These are phyloP conservation scores for Oceanodroma leucorhoa DNA, from an alignment of 2,797 vertebrate genomes.

Conservation along the genomic window DNA sequence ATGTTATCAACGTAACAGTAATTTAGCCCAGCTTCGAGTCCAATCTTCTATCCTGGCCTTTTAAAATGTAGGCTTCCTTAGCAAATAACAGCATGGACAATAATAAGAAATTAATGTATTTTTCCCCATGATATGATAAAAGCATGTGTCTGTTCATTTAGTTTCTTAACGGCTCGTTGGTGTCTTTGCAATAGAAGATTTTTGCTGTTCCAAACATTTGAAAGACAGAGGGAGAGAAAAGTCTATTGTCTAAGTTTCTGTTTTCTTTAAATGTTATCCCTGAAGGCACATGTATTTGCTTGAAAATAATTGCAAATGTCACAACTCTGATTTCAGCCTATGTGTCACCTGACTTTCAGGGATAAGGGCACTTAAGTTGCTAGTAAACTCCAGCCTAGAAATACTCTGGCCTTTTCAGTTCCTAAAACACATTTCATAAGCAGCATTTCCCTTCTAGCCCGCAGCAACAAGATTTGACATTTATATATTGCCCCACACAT, in stretches of 20 bases:
- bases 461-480: slow-evolving; percentile 22
- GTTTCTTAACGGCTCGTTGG: neutral
- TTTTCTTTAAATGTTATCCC: slow-evolving; percentile 23
- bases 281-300: neutral
- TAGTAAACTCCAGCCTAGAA: slow-evolving; percentile 5
- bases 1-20: neutral
- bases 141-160: neutral
- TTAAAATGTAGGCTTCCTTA: neutral
- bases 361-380: neutral
- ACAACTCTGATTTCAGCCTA: neutral
- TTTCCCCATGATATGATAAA: neutral
- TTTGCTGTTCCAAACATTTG: neutral
- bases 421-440: neutral
- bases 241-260: neutral
- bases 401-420: slow-evolving; percentile 28
- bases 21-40: neutral
- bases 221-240: neutral
- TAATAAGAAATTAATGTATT: neutral
- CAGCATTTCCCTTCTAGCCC: slow-evolving; percentile 29
- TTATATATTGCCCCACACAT: slow-evolving; percentile 9
- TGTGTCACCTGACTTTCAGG: neutral
- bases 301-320: slow-evolving; percentile 35
- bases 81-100: neutral
- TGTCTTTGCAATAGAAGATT: neutral
- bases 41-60: neutral